Evolutionary conservation across 2,888 invertebrate genomes (phyloP).

Genomic region (Gryllus longicercus): DNA sequence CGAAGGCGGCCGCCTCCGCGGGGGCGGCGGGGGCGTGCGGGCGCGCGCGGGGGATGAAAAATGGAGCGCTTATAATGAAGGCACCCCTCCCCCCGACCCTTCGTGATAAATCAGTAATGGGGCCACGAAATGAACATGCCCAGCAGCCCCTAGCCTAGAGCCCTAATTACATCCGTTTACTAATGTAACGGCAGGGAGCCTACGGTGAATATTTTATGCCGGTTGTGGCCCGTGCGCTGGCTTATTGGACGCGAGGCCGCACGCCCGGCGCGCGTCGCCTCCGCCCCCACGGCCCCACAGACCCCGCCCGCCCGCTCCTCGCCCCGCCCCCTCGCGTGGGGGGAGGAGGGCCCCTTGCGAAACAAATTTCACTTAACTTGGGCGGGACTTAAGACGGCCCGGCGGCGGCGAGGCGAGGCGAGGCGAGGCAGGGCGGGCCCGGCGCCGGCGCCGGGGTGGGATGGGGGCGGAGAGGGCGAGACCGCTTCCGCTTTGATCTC

Average conservation of each 20-base stretch:
- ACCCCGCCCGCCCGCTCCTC: not conserved
- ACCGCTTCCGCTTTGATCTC: not conserved
- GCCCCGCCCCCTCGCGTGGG: not conserved
- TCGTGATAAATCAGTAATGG: constrained; percentile 19
- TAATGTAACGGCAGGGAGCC: constrained; percentile 32
- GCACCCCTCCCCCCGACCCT: constrained; percentile 4
- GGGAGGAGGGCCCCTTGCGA: constrained; percentile 21
- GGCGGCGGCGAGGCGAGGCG: not conserved
- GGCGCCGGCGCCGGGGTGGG: not conserved
- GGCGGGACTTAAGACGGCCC: not conserved
- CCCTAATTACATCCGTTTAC: constrained; percentile 31
- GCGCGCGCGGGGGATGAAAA: constrained; percentile 2
- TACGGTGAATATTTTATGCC: constrained; percentile 32
- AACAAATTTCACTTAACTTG: constrained; percentile 31
- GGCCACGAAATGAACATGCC: constrained; percentile 12
- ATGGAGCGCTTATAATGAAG: constrained; percentile 29
- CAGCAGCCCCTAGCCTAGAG: not conserved
- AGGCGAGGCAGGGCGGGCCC: not conserved
- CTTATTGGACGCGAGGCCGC: not conserved
- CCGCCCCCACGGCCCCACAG: not conserved
- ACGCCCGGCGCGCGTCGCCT: not conserved
- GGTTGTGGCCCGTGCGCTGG: constrained; percentile 18
- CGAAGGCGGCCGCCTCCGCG: no score
- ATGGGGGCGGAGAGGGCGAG: not conserved
- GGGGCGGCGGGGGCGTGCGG: not conserved